phyloP scores from a whole-genome alignment of 2,113 vertebrate species.

The Xiphophorus maculatus region DNA sequence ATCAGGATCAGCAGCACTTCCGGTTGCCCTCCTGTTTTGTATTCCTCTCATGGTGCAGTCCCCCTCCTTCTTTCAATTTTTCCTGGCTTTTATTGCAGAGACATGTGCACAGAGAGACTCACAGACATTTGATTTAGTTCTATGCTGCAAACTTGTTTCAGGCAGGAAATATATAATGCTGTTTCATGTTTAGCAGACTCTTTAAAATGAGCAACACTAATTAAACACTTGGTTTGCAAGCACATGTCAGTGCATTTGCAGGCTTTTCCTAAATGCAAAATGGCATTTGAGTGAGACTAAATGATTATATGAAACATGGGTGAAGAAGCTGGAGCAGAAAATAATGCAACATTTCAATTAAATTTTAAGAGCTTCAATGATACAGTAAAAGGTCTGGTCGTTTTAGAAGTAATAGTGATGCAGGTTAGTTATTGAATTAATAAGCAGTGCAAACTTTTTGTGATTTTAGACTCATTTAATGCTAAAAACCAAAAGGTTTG shows the following conservation, averaged over 20 bases:
- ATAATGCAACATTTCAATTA: neutral
- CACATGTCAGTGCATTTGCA: neutral
- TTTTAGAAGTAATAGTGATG: neutral
- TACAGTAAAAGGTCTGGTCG: neutral
- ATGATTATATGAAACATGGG: neutral
- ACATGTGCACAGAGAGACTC: conserved; percentile 25
- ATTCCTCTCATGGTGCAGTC: conserved; percentile 58
- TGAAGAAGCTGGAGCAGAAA: neutral
- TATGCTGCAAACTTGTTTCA: neutral
- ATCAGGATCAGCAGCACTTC: conserved; percentile 60
- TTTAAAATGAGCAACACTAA: neutral
- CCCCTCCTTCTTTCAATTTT: conserved; percentile 33
- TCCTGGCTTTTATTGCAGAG: conserved; percentile 31
- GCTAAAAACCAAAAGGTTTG: neutral
- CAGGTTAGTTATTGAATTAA: neutral
- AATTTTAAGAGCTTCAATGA: neutral
- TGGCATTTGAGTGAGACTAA: neutral
- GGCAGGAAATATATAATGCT: neutral
- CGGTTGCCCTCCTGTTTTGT: conserved; percentile 62
- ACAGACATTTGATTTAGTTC: conserved; percentile 9
- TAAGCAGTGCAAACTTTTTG: neutral
- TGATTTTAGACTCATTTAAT: neutral
- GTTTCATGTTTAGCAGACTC: conserved; percentile 2
- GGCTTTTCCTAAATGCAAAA: neutral
- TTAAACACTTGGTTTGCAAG: neutral